Conservation (phyloP, 1,140 invertebrate species). For the Pectinophora gossypiella region DNA sequence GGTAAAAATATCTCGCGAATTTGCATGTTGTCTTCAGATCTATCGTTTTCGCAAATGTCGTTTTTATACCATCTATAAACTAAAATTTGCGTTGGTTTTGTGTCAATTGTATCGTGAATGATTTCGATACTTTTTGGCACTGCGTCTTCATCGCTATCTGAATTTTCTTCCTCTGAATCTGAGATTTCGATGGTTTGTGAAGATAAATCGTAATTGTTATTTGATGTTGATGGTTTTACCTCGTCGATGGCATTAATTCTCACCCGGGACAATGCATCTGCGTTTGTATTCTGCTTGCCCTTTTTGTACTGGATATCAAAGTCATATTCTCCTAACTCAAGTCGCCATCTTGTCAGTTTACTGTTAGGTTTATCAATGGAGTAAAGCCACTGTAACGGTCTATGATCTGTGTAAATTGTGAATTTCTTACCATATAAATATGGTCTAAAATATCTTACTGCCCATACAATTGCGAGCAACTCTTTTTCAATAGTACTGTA, state of each 20-base stretch:
- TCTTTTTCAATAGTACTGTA: conserved; percentile 2
- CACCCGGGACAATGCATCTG: conserved; percentile 19
- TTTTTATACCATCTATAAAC: too few relatives aligned
- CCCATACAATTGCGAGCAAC: neutral
- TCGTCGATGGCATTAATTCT: too few relatives aligned
- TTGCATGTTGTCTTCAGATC: too few relatives aligned
- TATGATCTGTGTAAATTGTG: conserved; percentile 57
- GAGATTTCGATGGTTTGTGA: too few relatives aligned
- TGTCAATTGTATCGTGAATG: too few relatives aligned
- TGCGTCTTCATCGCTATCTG: too few relatives aligned
- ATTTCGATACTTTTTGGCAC: too few relatives aligned
- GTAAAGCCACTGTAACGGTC: conserved; percentile 37
- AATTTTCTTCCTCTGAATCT: too few relatives aligned
- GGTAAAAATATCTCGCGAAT: neutral
- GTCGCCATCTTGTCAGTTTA: neutral
- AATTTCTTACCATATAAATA: conserved; percentile 55
- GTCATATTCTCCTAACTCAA: conserved; percentile 44
- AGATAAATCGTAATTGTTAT: too few relatives aligned
- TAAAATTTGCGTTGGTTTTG: too few relatives aligned
- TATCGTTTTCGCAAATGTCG: too few relatives aligned
- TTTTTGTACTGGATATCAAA: conserved; percentile 38
- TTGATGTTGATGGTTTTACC: neutral
- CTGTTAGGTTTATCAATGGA: neutral
- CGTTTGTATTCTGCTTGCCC: conserved; percentile 20
- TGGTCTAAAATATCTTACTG: conserved; percentile 35